A percentile compares a stretch with the other conserved stretches of the same genome.
Evolutionary conservation across 2,888 invertebrate genomes (phyloP).

Genomic region (Phyllotreta cruciferae): DNA sequence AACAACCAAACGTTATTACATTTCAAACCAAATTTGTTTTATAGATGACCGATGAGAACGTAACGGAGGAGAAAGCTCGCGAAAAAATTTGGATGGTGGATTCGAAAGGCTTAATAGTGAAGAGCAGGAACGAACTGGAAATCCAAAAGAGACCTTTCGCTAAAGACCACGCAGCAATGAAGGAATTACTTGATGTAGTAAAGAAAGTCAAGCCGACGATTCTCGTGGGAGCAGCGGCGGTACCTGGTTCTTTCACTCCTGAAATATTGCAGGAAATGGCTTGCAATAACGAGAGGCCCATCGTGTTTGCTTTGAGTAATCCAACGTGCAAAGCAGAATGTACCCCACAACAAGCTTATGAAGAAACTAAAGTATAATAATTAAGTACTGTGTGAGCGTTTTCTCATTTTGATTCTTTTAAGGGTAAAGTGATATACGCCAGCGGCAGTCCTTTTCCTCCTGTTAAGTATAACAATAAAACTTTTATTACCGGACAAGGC

Average conservation of each 20-base stretch:
- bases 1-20: background rate
- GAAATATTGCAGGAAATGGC: slow-evolving; percentile 88
- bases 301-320: slow-evolving; percentile 98
- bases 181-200: slow-evolving; percentile 82
- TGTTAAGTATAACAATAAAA: slow-evolving; percentile 79
- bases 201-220: slow-evolving; percentile 83
- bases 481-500: slow-evolving; percentile 91
- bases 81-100: slow-evolving; percentile 93
- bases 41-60: slow-evolving; percentile 71
- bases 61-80: slow-evolving; percentile 74
- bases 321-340: slow-evolving; percentile 98
- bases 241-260: slow-evolving; percentile 91
- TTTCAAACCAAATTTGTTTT: background rate
- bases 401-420: slow-evolving; percentile 35
- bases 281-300: slow-evolving; percentile 79
- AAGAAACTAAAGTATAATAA: slow-evolving; percentile 74
- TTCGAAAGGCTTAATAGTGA: slow-evolving; percentile 92
- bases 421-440: slow-evolving; percentile 93
- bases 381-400: no score
- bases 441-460: slow-evolving; percentile 96
- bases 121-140: slow-evolving; percentile 80
- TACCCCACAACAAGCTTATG: slow-evolving; percentile 95
- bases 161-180: slow-evolving; percentile 76
- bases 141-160: slow-evolving; percentile 86
- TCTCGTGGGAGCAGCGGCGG: slow-evolving; percentile 93